These are phyloP conservation scores for Nycticebus coucang DNA, from an alignment of 2,113 vertebrate genomes.

Conservation along the genomic window DNA sequence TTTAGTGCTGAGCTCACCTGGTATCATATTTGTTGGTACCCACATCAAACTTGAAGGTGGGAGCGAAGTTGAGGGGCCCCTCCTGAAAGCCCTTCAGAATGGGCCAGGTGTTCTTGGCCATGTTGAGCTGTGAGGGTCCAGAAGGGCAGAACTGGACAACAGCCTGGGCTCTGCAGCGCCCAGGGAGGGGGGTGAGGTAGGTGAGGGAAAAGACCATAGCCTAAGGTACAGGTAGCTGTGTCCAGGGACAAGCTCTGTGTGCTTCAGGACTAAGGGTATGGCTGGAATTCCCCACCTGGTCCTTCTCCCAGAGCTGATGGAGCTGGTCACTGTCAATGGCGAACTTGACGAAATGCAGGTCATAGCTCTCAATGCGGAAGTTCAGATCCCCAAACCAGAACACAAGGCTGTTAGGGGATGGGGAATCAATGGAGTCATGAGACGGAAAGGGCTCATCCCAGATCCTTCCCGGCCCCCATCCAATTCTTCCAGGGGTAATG, in stretches of 20 bases:
- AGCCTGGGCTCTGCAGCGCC: background rate
- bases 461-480: constrained; percentile 87
- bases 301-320: constrained; percentile 96
- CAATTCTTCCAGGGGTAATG: background rate
- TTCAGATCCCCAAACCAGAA: constrained; percentile 99
- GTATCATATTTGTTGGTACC: constrained; percentile 98
- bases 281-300: constrained; percentile 90
- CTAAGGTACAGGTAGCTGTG: background rate
- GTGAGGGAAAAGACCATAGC: background rate
- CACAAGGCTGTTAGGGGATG: constrained; percentile 87
- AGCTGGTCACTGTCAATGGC: constrained; percentile 95
- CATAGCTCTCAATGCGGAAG: constrained; percentile 97
- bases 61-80: constrained; percentile 94
- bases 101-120: constrained; percentile 93
- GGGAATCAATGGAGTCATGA: background rate
- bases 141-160: constrained; percentile 44
- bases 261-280: background rate
- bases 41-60: constrained; percentile 98
- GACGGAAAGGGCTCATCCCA: background rate
- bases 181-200: background rate
- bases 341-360: constrained; percentile 96
- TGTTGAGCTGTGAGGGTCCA: constrained; percentile 91
- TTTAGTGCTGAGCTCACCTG: constrained; percentile 86
- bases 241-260: background rate
- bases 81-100: constrained; percentile 96